These are phyloP conservation scores for Pelodytes ibericus DNA, from an alignment of 2,797 vertebrate species.

Conservation along the genomic window DNA sequence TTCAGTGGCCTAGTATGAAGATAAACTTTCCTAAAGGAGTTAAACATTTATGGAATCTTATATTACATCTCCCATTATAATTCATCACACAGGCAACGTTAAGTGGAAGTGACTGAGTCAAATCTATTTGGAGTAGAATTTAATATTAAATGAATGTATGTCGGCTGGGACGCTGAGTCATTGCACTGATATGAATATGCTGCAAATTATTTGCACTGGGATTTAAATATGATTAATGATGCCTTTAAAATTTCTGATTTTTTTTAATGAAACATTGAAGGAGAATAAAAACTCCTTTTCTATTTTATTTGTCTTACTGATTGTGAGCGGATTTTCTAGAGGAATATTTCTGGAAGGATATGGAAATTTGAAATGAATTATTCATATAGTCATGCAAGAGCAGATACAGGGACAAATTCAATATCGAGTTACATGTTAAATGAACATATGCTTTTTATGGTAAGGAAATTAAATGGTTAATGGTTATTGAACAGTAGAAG, in stretches of 20 bases:
- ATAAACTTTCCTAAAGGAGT: background rate
- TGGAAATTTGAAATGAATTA: too few relatives aligned
- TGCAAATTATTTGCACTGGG: constrained; percentile 36
- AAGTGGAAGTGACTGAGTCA: constrained; percentile 58
- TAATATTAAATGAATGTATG: constrained; percentile 67
- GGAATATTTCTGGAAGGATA: background rate
- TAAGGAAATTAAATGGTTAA: background rate
- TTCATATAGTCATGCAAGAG: too few relatives aligned
- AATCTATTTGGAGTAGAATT: constrained; percentile 61
- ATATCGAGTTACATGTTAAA: too few relatives aligned
- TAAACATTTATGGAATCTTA: background rate
- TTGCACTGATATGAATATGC: constrained; percentile 30
- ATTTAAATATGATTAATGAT: constrained; percentile 54
- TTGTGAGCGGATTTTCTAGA: constrained; percentile 16
- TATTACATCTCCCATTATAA: constrained; percentile 27
- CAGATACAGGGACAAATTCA: too few relatives aligned
- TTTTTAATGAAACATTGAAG: constrained; percentile 28
- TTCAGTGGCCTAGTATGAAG: too few relatives aligned
- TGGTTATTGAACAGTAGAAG: too few relatives aligned
- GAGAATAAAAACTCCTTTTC: constrained; percentile 2
- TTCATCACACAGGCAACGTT: constrained; percentile 5
- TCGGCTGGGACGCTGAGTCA: constrained; percentile 56
- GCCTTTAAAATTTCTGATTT: constrained; percentile 31
- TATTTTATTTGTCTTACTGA: constrained; percentile 10
- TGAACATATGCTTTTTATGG: too few relatives aligned